Evolutionary conservation across 2,888 invertebrate species (phyloP).

Genomic region (Geophilus truncorum): DNA sequence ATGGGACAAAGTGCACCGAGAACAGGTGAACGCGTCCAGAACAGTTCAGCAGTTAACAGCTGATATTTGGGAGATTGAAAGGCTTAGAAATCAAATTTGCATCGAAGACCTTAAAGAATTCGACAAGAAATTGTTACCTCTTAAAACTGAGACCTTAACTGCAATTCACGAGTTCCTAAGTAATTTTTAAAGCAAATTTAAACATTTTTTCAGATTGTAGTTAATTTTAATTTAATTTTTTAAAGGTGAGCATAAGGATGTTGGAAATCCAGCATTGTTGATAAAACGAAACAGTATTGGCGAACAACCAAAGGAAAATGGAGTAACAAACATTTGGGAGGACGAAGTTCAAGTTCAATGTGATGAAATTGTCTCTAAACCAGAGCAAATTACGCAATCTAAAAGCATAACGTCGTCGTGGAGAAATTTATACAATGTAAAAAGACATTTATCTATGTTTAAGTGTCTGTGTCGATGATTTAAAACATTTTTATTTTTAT

Average conservation of each 20-base stretch:
- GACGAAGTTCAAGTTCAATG: background rate
- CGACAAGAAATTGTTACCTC: slow-evolving; percentile 20
- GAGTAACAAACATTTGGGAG: background rate
- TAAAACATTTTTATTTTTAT: background rate
- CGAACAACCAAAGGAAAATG: background rate
- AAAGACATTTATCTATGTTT: background rate
- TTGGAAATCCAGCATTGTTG: background rate
- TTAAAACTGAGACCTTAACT: background rate
- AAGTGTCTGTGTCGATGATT: background rate
- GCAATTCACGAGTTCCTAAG: slow-evolving; percentile 32
- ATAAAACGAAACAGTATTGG: background rate
- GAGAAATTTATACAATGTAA: background rate
- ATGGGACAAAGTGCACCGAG: slow-evolving; percentile 31
- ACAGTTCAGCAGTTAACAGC: slow-evolving; percentile 36
- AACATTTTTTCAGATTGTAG: background rate
- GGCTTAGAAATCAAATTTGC: slow-evolving; percentile 25
- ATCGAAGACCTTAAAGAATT: slow-evolving; percentile 30
- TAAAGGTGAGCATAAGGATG: background rate
- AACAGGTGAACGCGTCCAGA: slow-evolving; percentile 35
- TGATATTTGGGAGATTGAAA: slow-evolving; percentile 34
- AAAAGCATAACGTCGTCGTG: background rate
- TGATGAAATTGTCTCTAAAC: background rate
- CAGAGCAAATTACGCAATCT: background rate
- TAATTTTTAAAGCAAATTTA: background rate
- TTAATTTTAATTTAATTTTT: background rate